Percentiles rank a stretch among this genome's conserved stretches.
Conservation (phyloP, 2,888 invertebrate genomes). For the Orthosia incerta region DNA sequence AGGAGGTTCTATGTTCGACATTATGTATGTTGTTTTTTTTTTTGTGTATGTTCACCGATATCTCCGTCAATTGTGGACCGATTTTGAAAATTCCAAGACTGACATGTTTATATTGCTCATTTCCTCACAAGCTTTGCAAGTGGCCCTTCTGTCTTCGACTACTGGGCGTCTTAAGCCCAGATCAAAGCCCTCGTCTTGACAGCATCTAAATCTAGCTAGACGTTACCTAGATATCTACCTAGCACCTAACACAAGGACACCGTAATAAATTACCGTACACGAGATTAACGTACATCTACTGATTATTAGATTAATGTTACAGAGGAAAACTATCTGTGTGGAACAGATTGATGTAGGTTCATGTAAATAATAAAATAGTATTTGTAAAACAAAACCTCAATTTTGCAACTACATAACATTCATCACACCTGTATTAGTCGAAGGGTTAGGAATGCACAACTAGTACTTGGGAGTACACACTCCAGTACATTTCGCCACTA, state of each 20-base stretch:
- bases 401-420: not conserved
- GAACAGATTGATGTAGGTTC: not conserved
- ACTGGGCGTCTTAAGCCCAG: not conserved
- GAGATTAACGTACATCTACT: conserved; percentile 5
- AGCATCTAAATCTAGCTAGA: conserved; percentile 34
- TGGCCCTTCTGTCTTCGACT: conserved; percentile 11
- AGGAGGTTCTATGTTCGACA: too few relatives aligned
- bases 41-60: too few relatives aligned
- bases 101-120: too few relatives aligned
- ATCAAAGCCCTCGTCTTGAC: conserved; percentile 48
- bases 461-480: too few relatives aligned
- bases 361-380: not conserved
- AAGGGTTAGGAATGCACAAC: too few relatives aligned
- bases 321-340: not conserved
- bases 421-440: too few relatives aligned
- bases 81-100: too few relatives aligned
- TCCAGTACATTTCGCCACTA: too few relatives aligned
- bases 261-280: conserved; percentile 20
- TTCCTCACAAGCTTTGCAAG: not conserved
- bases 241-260: not conserved
- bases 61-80: too few relatives aligned
- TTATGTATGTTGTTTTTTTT: too few relatives aligned
- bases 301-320: conserved; percentile 30
- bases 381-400: not conserved
- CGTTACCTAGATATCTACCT: not conserved